Base-by-base conservation (phyloP, 1,140 invertebrate species). In the Apis florea region DNA sequence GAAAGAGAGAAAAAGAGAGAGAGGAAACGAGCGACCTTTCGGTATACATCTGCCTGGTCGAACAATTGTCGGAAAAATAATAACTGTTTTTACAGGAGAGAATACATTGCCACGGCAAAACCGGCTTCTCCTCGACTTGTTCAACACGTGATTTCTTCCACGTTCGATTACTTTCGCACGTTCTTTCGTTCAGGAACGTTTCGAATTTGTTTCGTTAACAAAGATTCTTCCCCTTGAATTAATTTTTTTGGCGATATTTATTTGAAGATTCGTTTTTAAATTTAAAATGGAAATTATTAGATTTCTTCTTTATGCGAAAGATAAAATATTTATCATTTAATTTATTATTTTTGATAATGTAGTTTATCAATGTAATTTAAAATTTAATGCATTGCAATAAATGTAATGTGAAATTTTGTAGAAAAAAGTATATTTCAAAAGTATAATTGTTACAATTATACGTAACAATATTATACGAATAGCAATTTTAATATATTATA, bases 51-150 rank as follows among this genome's bases (percentile, higher is more conserved):
- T 92, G 91, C 90, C 88, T 76, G 85, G 73, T 80, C 84, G 89
- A 91, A 91, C 90, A 91, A 91, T 91, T 84, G 89, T 87, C 85
- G 81, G 85, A 91, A 92, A 91, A 92, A 92, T 92, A 92, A 92
- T 91, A 90, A 92, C 89, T 91, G 90, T 92, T 92, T 92, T 92
- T 91, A 90, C 87, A 91, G 85, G 79, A 86, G 84, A 88, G 87
- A 89, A 89, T 90, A 89, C 83, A 86, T 89, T 77, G 88, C 88
- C 75, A 79, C 76, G 40, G 66, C 85, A 77, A 78, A 92, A 90
- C 82, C 84, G 89, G 86, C 84, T 87, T 40, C 49, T 63, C 40
- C 51, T 66, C 70, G 13, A n/a, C 63, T 79, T 67, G 15, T n/a
- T 64, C 56, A 4, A 4, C 4, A 26, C n/a, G 17, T 19, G 54